Evolutionary conservation across 2,113 vertebrate genomes (phyloP).

Genomic region (Leptobrachium leishanense): DNA sequence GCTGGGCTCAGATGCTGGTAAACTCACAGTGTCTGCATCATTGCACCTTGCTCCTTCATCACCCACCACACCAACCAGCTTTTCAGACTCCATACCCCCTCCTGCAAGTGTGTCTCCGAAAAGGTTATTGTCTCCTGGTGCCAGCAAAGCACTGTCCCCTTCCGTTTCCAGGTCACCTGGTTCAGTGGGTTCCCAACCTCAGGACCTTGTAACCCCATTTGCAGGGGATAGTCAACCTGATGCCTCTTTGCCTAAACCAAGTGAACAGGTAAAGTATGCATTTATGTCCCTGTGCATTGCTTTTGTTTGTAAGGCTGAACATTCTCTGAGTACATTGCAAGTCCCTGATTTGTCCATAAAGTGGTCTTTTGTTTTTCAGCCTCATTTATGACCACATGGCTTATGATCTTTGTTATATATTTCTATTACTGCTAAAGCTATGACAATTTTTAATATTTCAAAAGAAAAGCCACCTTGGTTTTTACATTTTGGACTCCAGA

Average conservation of each 20-base stretch:
- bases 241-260: slow-evolving; percentile 9
- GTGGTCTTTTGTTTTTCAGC: too few species aligned
- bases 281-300: not conserved
- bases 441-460: too few species aligned
- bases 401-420: too few species aligned
- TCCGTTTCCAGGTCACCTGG: slow-evolving; percentile 67
- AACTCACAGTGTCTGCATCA: slow-evolving; percentile 64
- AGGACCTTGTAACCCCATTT: slow-evolving; percentile 53
- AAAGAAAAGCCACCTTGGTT: too few species aligned
- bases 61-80: slow-evolving; percentile 58
- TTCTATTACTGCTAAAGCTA: too few species aligned
- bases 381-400: too few species aligned
- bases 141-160: slow-evolving; percentile 57
- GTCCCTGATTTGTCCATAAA: too few species aligned
- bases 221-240: slow-evolving; percentile 19
- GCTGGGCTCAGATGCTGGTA: slow-evolving; percentile 59
- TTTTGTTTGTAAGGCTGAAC: not conserved
- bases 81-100: slow-evolving; percentile 56
- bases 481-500: too few species aligned
- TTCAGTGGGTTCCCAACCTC: slow-evolving; percentile 63
- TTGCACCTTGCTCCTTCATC: slow-evolving; percentile 52
- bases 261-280: slow-evolving; percentile 31
- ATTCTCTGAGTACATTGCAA: too few species aligned
- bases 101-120: slow-evolving; percentile 58
- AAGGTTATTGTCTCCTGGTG: slow-evolving; percentile 58